These are phyloP conservation scores for Oncorhynchus clarkii DNA, from an alignment of 2,113 vertebrate species.

Conservation along the genomic window DNA sequence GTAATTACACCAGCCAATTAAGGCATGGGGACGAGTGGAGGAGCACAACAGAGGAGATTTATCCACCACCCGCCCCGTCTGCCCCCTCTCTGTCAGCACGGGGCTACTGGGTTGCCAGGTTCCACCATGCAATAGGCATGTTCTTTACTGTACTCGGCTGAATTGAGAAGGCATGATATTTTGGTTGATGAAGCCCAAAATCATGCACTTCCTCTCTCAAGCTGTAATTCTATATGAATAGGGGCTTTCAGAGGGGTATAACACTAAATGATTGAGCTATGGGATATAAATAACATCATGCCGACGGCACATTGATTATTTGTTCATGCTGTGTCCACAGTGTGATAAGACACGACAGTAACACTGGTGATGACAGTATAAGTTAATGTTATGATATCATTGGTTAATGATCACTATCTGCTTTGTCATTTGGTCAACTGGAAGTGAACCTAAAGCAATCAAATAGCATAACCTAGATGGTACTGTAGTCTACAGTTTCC, in stretches of 20 bases:
- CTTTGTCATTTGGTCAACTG: too few relatives aligned
- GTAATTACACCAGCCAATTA: slow-evolving; percentile 51
- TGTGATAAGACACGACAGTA: neutral
- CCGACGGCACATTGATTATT: neutral
- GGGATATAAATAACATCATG: neutral
- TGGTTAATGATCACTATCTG: too few relatives aligned
- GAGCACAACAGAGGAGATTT: slow-evolving; percentile 18
- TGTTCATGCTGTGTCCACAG: neutral
- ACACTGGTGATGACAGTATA: neutral
- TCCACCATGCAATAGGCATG: slow-evolving; percentile 14
- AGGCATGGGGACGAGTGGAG: slow-evolving; percentile 33
- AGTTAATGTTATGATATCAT: too few relatives aligned
- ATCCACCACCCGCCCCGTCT: slow-evolving; percentile 3
- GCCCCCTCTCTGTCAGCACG: slow-evolving; percentile 28
- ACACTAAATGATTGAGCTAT: slow-evolving; percentile 15
- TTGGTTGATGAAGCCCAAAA: neutral
- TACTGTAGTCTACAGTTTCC: too few relatives aligned
- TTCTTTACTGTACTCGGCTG: slow-evolving; percentile 2
- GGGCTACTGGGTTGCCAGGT: slow-evolving; percentile 30
- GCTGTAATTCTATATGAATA: neutral
- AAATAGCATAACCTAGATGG: too few relatives aligned
- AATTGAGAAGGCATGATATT: slow-evolving; percentile 7
- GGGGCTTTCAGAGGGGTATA: neutral
- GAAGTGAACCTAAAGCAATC: too few relatives aligned
- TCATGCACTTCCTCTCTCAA: neutral